A percentile compares a stretch with the other conserved stretches of the same genome.
Conservation (phyloP, 2,888 invertebrate genomes). For the Drosophila kokeensis region DNA sequence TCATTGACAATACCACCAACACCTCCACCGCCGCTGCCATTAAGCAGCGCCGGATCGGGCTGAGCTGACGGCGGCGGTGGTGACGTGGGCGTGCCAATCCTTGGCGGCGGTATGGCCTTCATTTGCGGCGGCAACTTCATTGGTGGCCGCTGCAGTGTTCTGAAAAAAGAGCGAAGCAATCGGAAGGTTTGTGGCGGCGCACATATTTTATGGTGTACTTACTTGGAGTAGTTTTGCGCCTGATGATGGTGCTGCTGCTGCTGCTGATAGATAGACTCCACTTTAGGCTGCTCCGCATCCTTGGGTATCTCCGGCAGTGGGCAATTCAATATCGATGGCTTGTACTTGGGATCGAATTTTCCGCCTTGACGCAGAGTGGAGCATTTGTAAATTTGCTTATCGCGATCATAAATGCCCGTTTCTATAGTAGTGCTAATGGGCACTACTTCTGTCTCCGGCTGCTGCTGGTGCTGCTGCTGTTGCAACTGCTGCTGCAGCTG, state of each 20-base stretch:
- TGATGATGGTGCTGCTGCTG: conserved; percentile 64
- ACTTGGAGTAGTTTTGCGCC: conserved; percentile 83
- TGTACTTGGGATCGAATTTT: conserved; percentile 85
- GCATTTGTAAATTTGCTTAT: conserved; percentile 85
- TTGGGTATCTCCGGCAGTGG: conserved; percentile 85
- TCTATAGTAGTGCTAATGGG: conserved; percentile 77
- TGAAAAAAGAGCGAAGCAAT: conserved; percentile 38
- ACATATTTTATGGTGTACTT: conserved; percentile 56
- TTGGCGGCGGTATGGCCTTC: conserved; percentile 85
- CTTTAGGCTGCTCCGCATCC: conserved; percentile 84
- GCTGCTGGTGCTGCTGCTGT: conserved; percentile 67
- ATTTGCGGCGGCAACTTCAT: conserved; percentile 85
- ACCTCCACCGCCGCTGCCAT: conserved; percentile 21
- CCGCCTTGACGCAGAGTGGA: conserved; percentile 85
- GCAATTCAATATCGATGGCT: conserved; percentile 85
- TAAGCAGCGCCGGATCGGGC: conserved; percentile 28
- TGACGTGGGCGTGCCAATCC: conserved; percentile 83
- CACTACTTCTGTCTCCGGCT: conserved; percentile 62
- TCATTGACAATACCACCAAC: conserved; percentile 50
- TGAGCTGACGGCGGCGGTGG: conserved; percentile 75
- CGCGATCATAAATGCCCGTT: conserved; percentile 84
- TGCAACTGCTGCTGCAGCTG: conserved; percentile 43
- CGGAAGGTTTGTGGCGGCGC: conserved; percentile 28
- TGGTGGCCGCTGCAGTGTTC: conserved; percentile 84
- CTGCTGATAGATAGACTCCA: conserved; percentile 81